Evolutionary conservation across 2,113 vertebrate species (phyloP), one percentile per base, ranked within the genome.

Genomic region (Dipodomys stephensi): DNA sequence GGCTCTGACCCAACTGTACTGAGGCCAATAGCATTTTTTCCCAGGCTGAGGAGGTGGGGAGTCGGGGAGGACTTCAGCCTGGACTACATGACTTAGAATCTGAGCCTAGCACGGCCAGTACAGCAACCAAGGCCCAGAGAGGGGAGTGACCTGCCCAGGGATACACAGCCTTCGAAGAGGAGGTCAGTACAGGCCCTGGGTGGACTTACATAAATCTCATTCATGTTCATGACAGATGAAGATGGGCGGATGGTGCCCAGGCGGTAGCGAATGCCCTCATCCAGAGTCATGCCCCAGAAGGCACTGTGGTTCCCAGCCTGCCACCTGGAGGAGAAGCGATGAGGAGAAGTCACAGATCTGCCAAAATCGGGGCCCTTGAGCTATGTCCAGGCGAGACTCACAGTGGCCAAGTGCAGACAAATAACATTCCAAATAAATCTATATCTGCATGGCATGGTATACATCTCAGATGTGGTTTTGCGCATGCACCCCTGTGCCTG

Each of bases 221-320:
- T 99, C 99, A 99, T 99, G 98, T 98, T 99, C 99, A 99, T 98
- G 85, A 99, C 98, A 0, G 98, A 98, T 88, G 98, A 97, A 72
- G 99, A 98, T 0, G 99, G 99, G 2, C 98, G 98, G 96, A 98
- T 98, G 20, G 99, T 99, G 79, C 99, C 99, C 97, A 99, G 98
- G 18, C 99, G 99, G 97, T 98, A 98, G 20, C 97, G 99, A 94
- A 99, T 98, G 65, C 99, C 99, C 1, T 99, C 99, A 27, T 99
- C 99, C 94, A 99, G 98, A 0, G 98, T 98, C 99, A 99, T 99
- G 57, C 99, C 99, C 97, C 99, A 99, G 64, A 99, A 98, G 95
- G 99, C 98, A 94, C 98, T 99, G 98, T 99, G 99, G 98, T 99
- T 99, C 32, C 98, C 95, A 10, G 99, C 99, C 96, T 92, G 98